Evolutionary conservation across 2,888 invertebrate genomes (phyloP).

Genomic region (Colostygia pectinataria): DNA sequence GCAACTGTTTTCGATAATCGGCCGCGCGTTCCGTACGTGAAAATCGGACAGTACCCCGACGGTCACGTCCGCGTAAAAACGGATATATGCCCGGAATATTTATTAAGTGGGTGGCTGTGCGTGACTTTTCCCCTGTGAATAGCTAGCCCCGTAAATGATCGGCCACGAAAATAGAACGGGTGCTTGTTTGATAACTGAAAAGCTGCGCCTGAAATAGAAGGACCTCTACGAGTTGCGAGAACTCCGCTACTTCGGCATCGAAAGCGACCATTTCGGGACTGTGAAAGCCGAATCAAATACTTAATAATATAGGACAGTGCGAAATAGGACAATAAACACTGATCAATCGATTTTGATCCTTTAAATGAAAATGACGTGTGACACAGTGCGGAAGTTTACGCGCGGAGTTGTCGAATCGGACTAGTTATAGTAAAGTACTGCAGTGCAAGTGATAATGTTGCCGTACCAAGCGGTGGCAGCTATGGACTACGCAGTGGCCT

Average conservation of each 20-base stretch:
- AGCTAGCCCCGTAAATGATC: conserved; percentile 75
- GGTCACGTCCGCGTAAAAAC: conserved; percentile 83
- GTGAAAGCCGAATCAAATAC: conserved; percentile 5
- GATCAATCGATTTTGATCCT: conserved; percentile 49
- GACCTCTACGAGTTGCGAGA: conserved; percentile 24
- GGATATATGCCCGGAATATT: conserved; percentile 85
- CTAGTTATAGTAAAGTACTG: conserved; percentile 39
- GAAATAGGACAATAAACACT: conserved; percentile 15
- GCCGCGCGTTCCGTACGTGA: conserved; percentile 82
- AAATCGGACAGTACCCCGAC: conserved; percentile 79
- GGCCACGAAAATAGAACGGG: conserved; percentile 69
- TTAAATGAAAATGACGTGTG: conserved; percentile 50
- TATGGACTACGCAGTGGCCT: conserved; percentile 90
- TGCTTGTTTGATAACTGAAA: conserved; percentile 74
- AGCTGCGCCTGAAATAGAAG: conserved; percentile 46
- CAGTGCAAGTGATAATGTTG: conserved; percentile 85
- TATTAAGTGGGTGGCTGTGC: conserved; percentile 83
- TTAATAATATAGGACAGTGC: conserved; percentile 4
- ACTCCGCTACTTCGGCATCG: conserved; percentile 15
- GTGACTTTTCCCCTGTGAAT: conserved; percentile 81
- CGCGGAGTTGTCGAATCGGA: conserved; percentile 46
- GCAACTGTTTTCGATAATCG: conserved; percentile 83
- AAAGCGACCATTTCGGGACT: conserved; percentile 19
- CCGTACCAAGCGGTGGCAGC: conserved; percentile 95
- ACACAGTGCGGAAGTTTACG: conserved; percentile 46